These are phyloP conservation scores for Coregonus clupeaformis DNA, from an alignment of 2,113 vertebrate species.

Conservation along the genomic window DNA sequence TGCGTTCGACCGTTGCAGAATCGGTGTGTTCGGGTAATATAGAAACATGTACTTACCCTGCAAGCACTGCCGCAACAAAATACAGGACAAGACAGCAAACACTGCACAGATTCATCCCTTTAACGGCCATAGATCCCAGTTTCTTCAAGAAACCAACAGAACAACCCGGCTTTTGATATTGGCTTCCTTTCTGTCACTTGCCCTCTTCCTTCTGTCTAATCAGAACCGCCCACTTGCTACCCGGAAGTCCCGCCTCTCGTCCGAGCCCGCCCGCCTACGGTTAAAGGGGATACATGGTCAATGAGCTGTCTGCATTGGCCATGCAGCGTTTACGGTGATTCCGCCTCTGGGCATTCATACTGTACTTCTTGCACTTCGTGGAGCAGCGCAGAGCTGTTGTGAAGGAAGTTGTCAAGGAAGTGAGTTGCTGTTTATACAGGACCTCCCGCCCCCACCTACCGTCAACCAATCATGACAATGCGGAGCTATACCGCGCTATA, in stretches of 20 bases:
- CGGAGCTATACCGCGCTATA: no score
- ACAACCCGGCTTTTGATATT: conserved; percentile 54
- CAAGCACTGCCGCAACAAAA: conserved; percentile 77
- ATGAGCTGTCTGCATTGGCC: no score
- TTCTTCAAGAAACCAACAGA: conserved; percentile 25
- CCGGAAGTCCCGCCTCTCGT: neutral
- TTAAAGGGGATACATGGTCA: no score
- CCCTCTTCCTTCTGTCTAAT: conserved; percentile 65
- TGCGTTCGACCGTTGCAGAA: conserved; percentile 15
- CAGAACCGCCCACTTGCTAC: conserved; percentile 36
- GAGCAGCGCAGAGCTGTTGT: no score
- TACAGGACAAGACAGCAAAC: conserved; percentile 84
- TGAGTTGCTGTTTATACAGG: no score
- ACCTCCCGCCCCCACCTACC: no score
- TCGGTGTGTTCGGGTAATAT: neutral
- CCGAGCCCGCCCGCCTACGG: conserved; percentile 36
- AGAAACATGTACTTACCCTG: conserved; percentile 78
- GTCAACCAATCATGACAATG: no score
- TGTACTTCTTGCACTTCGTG: no score
- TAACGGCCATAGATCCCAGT: conserved; percentile 74
- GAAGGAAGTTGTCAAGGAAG: no score
- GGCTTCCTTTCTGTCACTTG: conserved; percentile 44
- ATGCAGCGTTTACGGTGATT: no score
- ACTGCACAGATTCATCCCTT: conserved; percentile 75
- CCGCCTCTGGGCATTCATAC: no score